Base-by-base conservation (phyloP, 2,888 invertebrate species). In the Sipha maydis region DNA sequence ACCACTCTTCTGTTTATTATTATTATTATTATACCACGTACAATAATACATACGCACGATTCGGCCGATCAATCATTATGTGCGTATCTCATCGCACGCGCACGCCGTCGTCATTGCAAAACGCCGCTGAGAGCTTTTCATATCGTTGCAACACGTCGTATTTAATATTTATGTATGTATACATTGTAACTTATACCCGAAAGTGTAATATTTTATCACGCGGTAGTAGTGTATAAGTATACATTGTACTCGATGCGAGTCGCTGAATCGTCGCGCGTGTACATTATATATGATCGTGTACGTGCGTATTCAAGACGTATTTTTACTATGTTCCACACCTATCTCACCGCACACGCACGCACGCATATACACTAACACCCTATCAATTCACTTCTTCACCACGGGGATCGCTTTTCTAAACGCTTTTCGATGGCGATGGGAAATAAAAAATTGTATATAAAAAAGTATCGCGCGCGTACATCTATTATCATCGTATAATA, bases 1-100 rank as follows among this genome's bases (percentile, higher is more conserved):
- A 61, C n/a, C n/a, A 21, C 21, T 25, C 25, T 25, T 5, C 3
- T 61, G 21, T 25, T 7, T 61, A 25, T 61, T 25, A 61, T 61
- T 25, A 61, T 61, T 25, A 25, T 25, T 25, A 25, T 61, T 61
- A 3, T 61, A 61, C 25, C 61, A 11, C 69, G 69, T 61, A 67
- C 61, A 25, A 80, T 61, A 80, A 31, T 38, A 11, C 78, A 17
- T 54, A 21, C 69, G 34, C 17, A 7, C 79, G 38, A 67, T 38
- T 38, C n/a, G 34, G 56, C 34, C 79, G 56, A 79, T 80, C 38
- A 61, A 67, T 38, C 80, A 80, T 61, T 28, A 11, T 48, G 48
- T 14, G 14, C 8, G 11, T 48, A 48, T 56, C 56, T 17, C 19
- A 19, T 56, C 56, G 56, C 56, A 21, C 56, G 56, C 56, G 17